Evolutionary conservation across 2,888 invertebrate species (phyloP), one percentile per base, ranked within the genome.

Genomic region (Chironomus riparius): DNA sequence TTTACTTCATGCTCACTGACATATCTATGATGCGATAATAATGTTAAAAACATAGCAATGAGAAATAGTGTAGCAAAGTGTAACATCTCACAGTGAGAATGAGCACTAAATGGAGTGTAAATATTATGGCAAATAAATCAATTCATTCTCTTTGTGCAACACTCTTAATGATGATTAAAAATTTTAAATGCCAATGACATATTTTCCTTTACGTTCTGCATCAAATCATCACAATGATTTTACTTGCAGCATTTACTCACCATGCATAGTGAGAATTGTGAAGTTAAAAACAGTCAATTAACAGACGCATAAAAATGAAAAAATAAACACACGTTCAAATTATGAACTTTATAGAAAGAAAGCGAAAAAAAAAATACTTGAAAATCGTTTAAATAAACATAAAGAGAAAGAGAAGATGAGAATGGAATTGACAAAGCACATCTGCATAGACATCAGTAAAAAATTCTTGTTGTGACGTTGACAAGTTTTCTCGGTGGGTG

Each of bases 331-430:
- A 13, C 18, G 13, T 22, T 24, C 22, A 7, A 47, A 21, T 38
- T 38, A 38, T 38, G 38, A 38, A 38, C 38, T 10, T 38, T 38
- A 10, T 2, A 38, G 38, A 38, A 28, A 28, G 28, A 28, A 38
- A 38, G 38, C 38, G 38, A 38, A 38, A 28, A 61, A 72, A 61
- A 28, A 61, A 72, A 13, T 28, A 72, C 62, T 72, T 72, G 62
- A 62, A 71, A 61, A 70, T 18, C 28, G 38, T 72, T 72, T 72
- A 62, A 72, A 62, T 72, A 72, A 72, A 72, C 72, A 72, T 72
- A 13, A 68, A 68, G 4, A 65, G 18, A 68, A 68, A 38, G 21
- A 38, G 13, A 28, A 38, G 28, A 68, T 50, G 18, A 21, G 50
- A 72, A 72, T 21, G 68, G n/a, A 47, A 68, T 13, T 72, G 72